These are phyloP conservation scores for Stichodactyla mertensii DNA, from an alignment of 64 coral and sea anemone species.

Conservation along the genomic window DNA sequence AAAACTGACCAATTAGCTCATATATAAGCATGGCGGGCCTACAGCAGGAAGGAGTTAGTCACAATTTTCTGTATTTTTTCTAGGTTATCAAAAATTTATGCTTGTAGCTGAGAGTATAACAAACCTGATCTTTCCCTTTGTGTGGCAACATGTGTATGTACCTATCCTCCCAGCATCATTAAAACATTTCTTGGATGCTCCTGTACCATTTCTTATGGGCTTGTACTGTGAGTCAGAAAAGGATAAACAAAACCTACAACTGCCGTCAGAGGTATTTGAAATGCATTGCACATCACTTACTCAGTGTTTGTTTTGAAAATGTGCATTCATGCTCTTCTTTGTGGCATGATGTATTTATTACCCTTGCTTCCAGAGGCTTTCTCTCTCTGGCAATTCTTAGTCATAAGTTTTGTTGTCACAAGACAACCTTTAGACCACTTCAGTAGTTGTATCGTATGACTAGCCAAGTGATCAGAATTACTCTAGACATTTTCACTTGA, in stretches of 20 bases:
- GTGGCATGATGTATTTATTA: no score
- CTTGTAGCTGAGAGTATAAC: slow-evolving; percentile 86
- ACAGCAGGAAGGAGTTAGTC: no score
- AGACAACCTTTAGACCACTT: no score
- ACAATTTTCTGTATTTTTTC: background rate
- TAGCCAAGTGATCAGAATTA: no score
- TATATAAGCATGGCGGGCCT: background rate
- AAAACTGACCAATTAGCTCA: background rate
- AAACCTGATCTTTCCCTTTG: slow-evolving; percentile 76
- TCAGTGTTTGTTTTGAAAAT: no score
- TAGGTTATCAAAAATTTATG: slow-evolving; percentile 95
- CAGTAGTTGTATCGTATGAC: no score
- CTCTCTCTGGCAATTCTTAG: no score
- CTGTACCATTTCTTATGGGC: slow-evolving; percentile 93
- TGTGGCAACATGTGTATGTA: slow-evolving; percentile 99
- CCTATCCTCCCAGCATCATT: slow-evolving; percentile 91
- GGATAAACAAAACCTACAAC: slow-evolving; percentile 45
- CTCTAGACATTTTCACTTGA: no score
- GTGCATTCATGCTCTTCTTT: no score
- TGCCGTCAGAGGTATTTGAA: slow-evolving; percentile 83
- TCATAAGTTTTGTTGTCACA: no score
- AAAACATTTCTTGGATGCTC: slow-evolving; percentile 88
- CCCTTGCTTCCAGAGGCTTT: no score
- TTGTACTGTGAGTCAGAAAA: slow-evolving; percentile 79
- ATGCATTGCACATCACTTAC: no score